Conservation (phyloP, 1,140 invertebrate species). For the Drosophila pruinosa region DNA sequence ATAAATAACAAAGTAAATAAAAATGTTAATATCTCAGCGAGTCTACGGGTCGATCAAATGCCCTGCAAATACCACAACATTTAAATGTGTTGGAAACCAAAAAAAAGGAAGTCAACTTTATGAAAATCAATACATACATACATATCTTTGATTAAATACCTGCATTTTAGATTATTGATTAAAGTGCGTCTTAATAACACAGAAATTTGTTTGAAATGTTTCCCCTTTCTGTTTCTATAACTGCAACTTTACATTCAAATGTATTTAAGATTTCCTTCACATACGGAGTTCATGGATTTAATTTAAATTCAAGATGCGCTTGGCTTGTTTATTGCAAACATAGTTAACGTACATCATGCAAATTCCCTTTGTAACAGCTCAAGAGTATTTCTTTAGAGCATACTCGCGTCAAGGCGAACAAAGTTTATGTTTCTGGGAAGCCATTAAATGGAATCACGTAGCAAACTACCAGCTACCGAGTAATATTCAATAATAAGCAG, state of each 20-base stretch:
- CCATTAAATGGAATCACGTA: slow-evolving; percentile 53
- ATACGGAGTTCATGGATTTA: too few species aligned
- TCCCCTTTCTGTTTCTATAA: too few species aligned
- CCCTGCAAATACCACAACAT: not conserved
- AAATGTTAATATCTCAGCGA: slow-evolving; percentile 16
- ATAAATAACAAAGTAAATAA: slow-evolving; percentile 48
- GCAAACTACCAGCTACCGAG: slow-evolving; percentile 21
- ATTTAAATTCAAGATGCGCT: slow-evolving; percentile 8
- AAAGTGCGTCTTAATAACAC: too few species aligned
- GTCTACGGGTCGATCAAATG: slow-evolving; percentile 14
- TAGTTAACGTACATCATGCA: not conserved
- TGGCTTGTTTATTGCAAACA: not conserved
- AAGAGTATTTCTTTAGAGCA: not conserved
- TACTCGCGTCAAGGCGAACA: not conserved
- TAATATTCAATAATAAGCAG: slow-evolving; percentile 60
- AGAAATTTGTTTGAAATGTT: too few species aligned
- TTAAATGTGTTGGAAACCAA: too few species aligned
- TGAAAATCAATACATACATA: not conserved
- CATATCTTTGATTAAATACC: too few species aligned
- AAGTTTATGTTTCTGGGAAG: slow-evolving; percentile 45
- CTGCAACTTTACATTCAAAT: too few species aligned
- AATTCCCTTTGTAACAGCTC: slow-evolving; percentile 1
- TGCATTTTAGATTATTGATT: too few species aligned
- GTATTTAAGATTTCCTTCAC: too few species aligned
- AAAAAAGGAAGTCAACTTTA: too few species aligned